Evolutionary conservation across 1,140 invertebrate species (phyloP), one percentile per base, ranked within the genome.

Genomic region (Drosophila erecta): DNA sequence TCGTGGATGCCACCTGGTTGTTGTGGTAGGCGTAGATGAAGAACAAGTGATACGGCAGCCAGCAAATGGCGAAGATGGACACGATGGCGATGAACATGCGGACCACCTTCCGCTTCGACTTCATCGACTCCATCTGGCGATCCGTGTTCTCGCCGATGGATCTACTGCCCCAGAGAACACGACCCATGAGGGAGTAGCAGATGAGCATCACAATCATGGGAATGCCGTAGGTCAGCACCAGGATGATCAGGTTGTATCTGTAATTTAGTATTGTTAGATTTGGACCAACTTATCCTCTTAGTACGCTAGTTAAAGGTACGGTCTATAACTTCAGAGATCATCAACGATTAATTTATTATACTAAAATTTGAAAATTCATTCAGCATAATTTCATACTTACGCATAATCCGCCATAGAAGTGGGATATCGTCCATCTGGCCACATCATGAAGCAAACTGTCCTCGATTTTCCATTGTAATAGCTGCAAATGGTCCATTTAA

Each of bases 71-170:
- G 85, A 98, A 98, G 73, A 97, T 96, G 17, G 95, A 92, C 37
- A 98, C 96, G 41, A 91, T 92, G 14, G 80, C 81, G 4, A 91
- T 86, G 77, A 92, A 92, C 90, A 92, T 92, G 22, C 90, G 90
- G 0, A 93, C 93, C 93, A 98, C 97, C 95, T 97, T 98, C 90
- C 96, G 93, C 92, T 98, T 98, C 2, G 97, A 97, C 81, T 95
- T 94, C 86, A 98, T 96, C 1, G 96, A 95, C 79, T 98, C 96
- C 33, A 95, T 94, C 87, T 98, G 97, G 40, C 96, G 93, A 77
- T 97, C 95, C 0, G 97, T 97, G 22, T 96, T 94, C 92, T 99
- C 98, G 0, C 98, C 98, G 43, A 99, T 98, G 0, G 96, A 96
- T 55, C 95, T 93, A 15, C 96, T 97, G 4, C 97, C 96, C 90